Evolutionary conservation across 2,797 vertebrate genomes (phyloP).

Genomic region (Rhabdomys pumilio): DNA sequence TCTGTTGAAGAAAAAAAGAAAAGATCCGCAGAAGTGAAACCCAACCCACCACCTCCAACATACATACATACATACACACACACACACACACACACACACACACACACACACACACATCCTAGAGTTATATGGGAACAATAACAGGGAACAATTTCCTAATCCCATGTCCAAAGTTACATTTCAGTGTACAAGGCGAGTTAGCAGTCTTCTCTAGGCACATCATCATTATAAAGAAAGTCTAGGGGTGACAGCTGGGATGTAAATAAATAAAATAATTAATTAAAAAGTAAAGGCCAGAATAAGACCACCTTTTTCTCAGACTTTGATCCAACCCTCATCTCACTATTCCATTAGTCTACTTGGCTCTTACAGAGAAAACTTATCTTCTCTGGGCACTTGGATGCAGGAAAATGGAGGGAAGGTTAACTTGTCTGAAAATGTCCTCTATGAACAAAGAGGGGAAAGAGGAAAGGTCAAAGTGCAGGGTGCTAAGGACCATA

Average conservation of each 20-base stretch:
- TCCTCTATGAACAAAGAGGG: not conserved
- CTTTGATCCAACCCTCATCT: not conserved
- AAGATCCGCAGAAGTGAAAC: not conserved
- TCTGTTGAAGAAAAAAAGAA: conserved; percentile 86
- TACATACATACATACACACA: not conserved
- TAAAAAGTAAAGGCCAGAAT: not conserved
- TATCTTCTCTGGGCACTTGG: not conserved
- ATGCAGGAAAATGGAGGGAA: not conserved
- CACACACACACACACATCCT: not conserved
- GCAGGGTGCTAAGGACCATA: conserved; percentile 59
- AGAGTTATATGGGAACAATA: not conserved
- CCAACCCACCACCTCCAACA: not conserved
- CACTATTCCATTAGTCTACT: not conserved
- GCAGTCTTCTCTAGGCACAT: not conserved
- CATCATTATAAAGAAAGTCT: conserved; percentile 19
- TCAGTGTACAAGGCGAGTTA: not conserved
- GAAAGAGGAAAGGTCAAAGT: not conserved
- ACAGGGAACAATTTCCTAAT: not conserved
- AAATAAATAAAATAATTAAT: not conserved
- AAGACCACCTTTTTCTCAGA: conserved; percentile 40
- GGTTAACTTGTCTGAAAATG: not conserved
- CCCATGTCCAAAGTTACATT: not conserved
- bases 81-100: not conserved
- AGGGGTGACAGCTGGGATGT: not conserved
- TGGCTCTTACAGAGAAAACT: not conserved